A percentile compares a stretch with the other conserved stretches of the same genome.
Conservation (phyloP, 2,113 vertebrate genomes). For the Protobothrops flavoviridis region DNA sequence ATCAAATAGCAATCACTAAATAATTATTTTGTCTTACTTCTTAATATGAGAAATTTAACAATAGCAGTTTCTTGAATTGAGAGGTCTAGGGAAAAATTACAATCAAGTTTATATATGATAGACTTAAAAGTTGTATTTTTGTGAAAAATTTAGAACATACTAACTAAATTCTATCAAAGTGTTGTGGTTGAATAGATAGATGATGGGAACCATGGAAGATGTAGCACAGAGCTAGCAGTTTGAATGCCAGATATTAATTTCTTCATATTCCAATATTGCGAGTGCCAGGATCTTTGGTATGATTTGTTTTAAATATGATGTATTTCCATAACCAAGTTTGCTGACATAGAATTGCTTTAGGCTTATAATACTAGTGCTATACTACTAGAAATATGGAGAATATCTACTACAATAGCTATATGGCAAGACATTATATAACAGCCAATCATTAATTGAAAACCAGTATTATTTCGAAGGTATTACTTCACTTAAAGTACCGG, state of each 20-base stretch:
- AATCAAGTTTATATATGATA: too few species aligned
- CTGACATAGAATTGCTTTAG: neutral
- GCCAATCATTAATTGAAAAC: neutral
- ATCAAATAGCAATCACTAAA: neutral
- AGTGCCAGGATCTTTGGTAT: neutral
- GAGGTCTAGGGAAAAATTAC: neutral
- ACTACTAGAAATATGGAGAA: neutral
- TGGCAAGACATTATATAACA: neutral
- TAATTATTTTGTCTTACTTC: neutral
- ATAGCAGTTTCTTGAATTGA: neutral
- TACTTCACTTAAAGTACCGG: too few species aligned
- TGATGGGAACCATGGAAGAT: neutral
- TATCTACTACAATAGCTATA: neutral
- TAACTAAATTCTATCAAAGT: neutral
- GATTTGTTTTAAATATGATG: neutral
- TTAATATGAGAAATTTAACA: fast-evolving
- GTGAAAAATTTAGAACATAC: neutral
- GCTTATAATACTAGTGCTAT: neutral
- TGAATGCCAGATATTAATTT: neutral
- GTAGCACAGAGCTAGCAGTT: neutral
- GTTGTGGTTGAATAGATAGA: neutral
- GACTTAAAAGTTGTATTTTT: neutral
- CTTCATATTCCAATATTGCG: neutral
- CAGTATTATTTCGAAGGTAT: neutral
- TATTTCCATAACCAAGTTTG: neutral